Base-by-base conservation (phyloP, 1,140 invertebrate genomes). In the Ctenoplectra terminalis region DNA sequence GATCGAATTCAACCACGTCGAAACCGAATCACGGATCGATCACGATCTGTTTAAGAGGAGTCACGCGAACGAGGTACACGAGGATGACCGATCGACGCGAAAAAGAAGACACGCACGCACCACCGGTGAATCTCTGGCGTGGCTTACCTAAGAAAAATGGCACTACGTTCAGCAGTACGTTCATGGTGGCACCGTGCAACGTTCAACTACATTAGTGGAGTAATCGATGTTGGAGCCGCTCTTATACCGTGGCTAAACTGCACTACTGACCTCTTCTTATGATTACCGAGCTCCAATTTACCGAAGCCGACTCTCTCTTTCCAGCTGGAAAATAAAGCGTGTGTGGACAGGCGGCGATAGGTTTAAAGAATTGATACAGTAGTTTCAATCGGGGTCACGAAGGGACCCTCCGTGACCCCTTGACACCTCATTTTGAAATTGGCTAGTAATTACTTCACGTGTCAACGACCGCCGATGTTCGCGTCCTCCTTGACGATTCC, bases 251-350 rank as follows among this genome's bases (percentile, higher is more conserved):
- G 78, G 72, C 76, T 76, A 86, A 85, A 85, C 83, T 77, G 83
- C 83, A 85, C 84, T 86, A 82, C 84, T 82, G 84, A 86, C 84
- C 84, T 85, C 84, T 86, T 86, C 84, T 86, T 86, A 82, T 78
- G 78, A 86, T 82, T 85, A 77, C 54, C 72, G 26, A 54, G 67
- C 71, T 81, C 77, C 71, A 85, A 85, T 85, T 85, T 61, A 54
- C 67, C 67, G 78, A 71, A 81, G 40, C 29, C 58, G 34, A 46
- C 64, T 81, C 83, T 73, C 72, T 60, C 71, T 85, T 85, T 85
- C 76, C 31, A 69, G 61, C 31, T 34, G 72, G 60, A 76, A 85
- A 81, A 75, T 81, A 61, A 85, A 76, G 67, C 29, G 50, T 46
- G 60, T 26, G 67, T 52, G 26, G 17, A 17, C 26, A 8, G 23